Evolutionary conservation across 1,140 invertebrate species (phyloP), one percentile per base, ranked within the genome.

Genomic region (Plectrocnemia conspersa): DNA sequence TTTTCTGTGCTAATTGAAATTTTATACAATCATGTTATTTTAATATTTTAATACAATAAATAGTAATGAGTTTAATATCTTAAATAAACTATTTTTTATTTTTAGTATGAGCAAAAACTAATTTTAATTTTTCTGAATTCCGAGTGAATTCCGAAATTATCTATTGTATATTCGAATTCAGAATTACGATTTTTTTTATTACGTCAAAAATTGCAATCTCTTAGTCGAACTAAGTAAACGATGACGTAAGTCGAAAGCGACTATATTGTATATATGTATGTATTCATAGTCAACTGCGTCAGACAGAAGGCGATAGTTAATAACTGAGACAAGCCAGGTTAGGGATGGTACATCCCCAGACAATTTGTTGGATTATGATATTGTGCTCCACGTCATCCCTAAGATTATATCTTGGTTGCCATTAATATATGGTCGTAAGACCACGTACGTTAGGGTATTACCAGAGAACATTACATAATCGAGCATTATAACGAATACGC

Each of bases 321-420:
- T 38, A 38, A 38, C 35, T 5, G 10, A 38, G 35, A 38, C 35
- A 16, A 16, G 15, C 10, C 35, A 38, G 35, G 35, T 38, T 38
- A 38, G 18, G 10, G n/a, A 38, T 16, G 35, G 35, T 7, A 9
- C 7, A 7, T 9, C 35, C 35, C 35, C 35, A 6, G 35, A 38
- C 35, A 38, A 38, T 38, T 38, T 38, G 35, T 38, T 38, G 35
- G 35, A 38, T 38, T 38, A 38, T 38, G 35, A 38, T 38, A 38
- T 38, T 38, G 35, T 38, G 35, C 35, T 38, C 35, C 35, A 38
- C 35, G 35, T 38, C 35, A 38, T 38, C 35, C 27, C 35, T 16
- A 38, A 38, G 35, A 38, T 38, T 38, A 38, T 38, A 38, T 38
- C 35, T 9, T 38, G 35, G 35, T 16, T 10, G 35, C 35, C 5